phyloP scores from a whole-genome alignment of 2,797 vertebrate species.

The Pogoniulus pusillus region DNA sequence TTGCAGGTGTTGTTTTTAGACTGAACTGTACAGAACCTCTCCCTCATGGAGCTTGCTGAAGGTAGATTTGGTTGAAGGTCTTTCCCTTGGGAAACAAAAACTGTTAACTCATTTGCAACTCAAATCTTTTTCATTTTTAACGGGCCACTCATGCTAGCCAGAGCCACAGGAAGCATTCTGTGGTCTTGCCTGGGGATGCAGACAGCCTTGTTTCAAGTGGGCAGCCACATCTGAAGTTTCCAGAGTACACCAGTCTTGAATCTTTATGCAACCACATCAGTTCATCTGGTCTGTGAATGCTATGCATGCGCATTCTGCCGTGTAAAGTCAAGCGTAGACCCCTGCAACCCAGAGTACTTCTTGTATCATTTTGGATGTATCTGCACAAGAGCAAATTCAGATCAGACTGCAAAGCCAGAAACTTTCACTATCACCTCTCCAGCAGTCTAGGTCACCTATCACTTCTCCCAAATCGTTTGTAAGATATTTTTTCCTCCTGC shows the following conservation, averaged over 20 bases:
- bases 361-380: fast-evolving
- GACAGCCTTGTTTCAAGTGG: neutral
- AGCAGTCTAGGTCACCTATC: neutral
- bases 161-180: neutral
- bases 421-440: neutral
- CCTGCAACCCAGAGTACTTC: neutral
- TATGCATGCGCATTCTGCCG: neutral
- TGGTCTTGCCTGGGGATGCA: neutral
- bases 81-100: neutral
- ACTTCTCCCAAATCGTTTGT: neutral
- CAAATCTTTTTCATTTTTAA: neutral
- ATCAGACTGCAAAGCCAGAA: neutral
- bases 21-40: neutral
- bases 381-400: neutral
- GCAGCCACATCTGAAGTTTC: neutral
- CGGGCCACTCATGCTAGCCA: neutral
- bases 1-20: neutral
- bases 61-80: neutral
- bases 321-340: neutral
- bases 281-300: neutral
- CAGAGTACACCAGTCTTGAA: neutral
- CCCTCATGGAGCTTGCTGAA: neutral
- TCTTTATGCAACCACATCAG: neutral
- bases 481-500: neutral
- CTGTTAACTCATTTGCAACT: neutral